Percentiles rank a stretch among this genome's conserved stretches.
Conservation (phyloP, 2,797 vertebrate species). For the Myripristis jacobus region DNA sequence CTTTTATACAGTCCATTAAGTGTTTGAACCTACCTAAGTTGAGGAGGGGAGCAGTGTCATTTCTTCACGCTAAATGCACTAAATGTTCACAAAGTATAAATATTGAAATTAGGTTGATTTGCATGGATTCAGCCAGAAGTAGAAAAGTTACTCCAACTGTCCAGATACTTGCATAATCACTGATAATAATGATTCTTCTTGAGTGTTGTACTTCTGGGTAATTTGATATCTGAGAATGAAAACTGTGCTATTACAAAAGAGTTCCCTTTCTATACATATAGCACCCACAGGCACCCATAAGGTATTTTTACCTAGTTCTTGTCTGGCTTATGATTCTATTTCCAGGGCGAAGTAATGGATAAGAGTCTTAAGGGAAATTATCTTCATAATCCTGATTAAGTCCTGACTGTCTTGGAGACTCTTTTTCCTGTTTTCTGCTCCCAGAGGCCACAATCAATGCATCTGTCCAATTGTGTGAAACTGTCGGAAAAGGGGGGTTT, state of each 20-base stretch:
- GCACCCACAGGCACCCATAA: background rate
- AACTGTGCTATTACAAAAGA: background rate
- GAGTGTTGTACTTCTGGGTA: background rate
- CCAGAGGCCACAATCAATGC: background rate
- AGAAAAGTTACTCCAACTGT: background rate
- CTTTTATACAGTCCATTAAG: slow-evolving; percentile 21
- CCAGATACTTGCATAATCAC: background rate
- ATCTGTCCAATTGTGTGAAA: background rate
- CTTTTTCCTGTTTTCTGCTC: background rate
- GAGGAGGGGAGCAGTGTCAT: background rate
- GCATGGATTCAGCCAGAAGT: background rate
- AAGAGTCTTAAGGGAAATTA: slow-evolving; percentile 27
- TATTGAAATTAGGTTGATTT: slow-evolving; percentile 1
- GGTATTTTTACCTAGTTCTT: slow-evolving; percentile 15
- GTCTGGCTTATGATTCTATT: slow-evolving; percentile 4
- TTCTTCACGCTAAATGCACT: slow-evolving; percentile 9
- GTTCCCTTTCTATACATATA: background rate
- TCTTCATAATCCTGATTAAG: slow-evolving; percentile 46
- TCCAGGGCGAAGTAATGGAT: background rate
- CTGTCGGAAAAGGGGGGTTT: background rate
- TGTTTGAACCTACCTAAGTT: slow-evolving; percentile 22
- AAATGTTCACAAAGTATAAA: too few relatives aligned
- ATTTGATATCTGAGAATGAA: background rate
- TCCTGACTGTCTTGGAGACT: background rate
- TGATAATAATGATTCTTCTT: background rate